Conservation (phyloP, 53 echinoderm and acorn worm species). For the Crossaster papposus region DNA sequence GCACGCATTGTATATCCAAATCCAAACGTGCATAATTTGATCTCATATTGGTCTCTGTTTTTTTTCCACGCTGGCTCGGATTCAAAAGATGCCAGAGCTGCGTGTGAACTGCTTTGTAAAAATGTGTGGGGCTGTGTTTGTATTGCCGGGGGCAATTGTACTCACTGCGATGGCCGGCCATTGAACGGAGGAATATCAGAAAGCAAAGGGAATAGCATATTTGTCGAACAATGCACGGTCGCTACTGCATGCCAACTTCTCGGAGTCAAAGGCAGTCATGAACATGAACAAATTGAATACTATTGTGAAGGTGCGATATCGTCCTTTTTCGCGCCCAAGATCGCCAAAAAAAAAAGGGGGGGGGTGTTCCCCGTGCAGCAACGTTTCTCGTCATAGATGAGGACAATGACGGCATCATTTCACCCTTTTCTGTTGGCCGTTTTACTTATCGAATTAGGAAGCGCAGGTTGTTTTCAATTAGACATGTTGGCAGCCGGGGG, state of each 20-base stretch:
- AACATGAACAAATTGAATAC: slow-evolving; percentile 52
- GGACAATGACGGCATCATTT: slow-evolving; percentile 43
- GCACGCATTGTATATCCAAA: slow-evolving; percentile 31
- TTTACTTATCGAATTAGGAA: slow-evolving; percentile 47
- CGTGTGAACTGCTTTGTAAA: slow-evolving; percentile 1
- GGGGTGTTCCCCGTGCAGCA: not conserved
- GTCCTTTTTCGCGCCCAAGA: slow-evolving; percentile 27
- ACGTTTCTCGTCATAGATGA: not conserved
- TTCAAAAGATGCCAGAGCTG: slow-evolving; percentile 1
- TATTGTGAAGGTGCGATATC: slow-evolving; percentile 49
- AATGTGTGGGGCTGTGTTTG: slow-evolving; percentile 13
- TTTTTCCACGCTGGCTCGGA: not conserved
- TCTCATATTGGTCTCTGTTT: slow-evolving; percentile 27
- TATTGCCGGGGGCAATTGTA: not conserved
- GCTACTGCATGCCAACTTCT: not conserved
- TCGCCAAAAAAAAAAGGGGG: not conserved
- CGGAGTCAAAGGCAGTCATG: slow-evolving; percentile 38
- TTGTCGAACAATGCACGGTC: slow-evolving; percentile 11
- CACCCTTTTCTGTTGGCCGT: slow-evolving; percentile 34
- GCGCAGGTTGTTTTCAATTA: slow-evolving; percentile 55
- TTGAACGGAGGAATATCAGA: not conserved
- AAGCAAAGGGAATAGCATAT: not conserved
- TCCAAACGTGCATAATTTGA: slow-evolving; percentile 39
- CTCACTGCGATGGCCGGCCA: not conserved
- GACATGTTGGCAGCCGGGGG: slow-evolving; percentile 27